phyloP scores from a whole-genome alignment of 2,888 invertebrate species.

The Electrophaes corylata region DNA sequence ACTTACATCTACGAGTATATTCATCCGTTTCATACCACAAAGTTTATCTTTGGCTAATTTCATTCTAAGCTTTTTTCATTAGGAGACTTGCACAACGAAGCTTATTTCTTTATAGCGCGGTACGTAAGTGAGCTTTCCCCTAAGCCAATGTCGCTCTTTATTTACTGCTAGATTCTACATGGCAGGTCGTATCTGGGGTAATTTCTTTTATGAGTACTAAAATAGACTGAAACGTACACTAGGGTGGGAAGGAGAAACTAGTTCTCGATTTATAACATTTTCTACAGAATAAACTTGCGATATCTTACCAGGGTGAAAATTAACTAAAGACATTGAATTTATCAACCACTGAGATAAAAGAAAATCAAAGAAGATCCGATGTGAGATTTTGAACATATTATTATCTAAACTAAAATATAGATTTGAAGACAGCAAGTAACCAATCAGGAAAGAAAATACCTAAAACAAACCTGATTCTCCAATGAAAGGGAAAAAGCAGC shows the following conservation, averaged over 20 bases:
- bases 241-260: slow-evolving; percentile 20
- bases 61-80: not conserved
- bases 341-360: too few species aligned
- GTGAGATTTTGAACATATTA: too few species aligned
- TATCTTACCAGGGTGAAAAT: not conserved
- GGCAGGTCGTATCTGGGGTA: slow-evolving; percentile 18
- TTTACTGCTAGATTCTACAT: slow-evolving; percentile 12
- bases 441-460: not conserved
- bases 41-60: too few species aligned
- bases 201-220: slow-evolving; percentile 24
- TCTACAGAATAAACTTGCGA: slow-evolving; percentile 12
- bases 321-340: not conserved
- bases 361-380: too few species aligned
- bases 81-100: not conserved
- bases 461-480: not conserved
- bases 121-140: not conserved
- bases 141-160: slow-evolving; percentile 7
- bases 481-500: not conserved
- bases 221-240: slow-evolving; percentile 20
- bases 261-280: slow-evolving; percentile 15
- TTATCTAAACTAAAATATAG: too few species aligned
- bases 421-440: not conserved
- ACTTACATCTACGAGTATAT: too few species aligned
- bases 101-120: not conserved
- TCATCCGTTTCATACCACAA: too few species aligned